Evolutionary conservation across 2,888 invertebrate genomes (phyloP).

Genomic region (Orthonychiurus folsomi): DNA sequence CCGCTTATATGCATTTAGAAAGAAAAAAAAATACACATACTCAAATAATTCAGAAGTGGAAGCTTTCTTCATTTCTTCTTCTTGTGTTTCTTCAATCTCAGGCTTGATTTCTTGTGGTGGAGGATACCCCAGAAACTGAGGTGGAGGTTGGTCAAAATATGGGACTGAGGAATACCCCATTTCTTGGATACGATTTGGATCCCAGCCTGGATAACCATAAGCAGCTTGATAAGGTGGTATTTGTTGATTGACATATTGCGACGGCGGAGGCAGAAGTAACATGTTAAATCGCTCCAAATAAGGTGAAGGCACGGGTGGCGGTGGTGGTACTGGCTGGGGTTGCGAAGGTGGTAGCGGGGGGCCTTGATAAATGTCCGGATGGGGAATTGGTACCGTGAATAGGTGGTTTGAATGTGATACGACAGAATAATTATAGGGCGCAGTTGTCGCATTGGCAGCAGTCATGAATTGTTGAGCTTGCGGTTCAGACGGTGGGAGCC

Average conservation of each 20-base stretch:
- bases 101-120: no score
- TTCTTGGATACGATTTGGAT: no score
- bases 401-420: not conserved
- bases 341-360: constrained; percentile 18
- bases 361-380: not conserved
- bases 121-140: constrained; percentile 24
- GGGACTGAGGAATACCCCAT: no score
- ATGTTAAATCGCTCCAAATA: constrained; percentile 19
- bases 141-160: constrained; percentile 45
- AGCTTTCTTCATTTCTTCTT: no score
- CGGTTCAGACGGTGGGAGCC: constrained; percentile 28
- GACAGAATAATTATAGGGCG: constrained; percentile 20
- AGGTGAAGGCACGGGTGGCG: not conserved
- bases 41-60: no score
- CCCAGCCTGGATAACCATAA: not conserved
- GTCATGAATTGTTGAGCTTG: constrained; percentile 21
- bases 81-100: no score
- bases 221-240: not conserved
- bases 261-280: constrained; percentile 23
- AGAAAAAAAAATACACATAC: no score
- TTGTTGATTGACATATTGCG: not conserved
- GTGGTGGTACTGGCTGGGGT: constrained; percentile 13
- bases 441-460: no score
- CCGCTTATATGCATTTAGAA: no score
- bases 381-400: constrained; percentile 3